Percentiles rank a stretch among this genome's conserved stretches.
These are phyloP conservation scores for Sarcoramphus papa DNA, from an alignment of 2,797 vertebrate species.

Conservation along the genomic window DNA sequence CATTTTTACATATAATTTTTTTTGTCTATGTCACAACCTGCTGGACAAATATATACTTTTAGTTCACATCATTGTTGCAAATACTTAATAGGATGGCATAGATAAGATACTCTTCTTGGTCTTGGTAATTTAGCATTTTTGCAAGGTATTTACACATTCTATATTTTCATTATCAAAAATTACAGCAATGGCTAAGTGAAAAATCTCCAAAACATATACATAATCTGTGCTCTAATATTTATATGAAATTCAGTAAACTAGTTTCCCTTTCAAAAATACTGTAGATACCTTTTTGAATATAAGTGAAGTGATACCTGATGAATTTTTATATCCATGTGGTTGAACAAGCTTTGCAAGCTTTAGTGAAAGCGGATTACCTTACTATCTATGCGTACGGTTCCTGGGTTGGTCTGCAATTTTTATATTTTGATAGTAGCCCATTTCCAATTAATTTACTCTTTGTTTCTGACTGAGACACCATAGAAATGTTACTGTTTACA, in stretches of 20 bases:
- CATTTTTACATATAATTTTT: too few relatives aligned
- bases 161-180: not conserved
- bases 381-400: rapidly evolving
- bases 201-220: not conserved
- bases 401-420: not conserved
- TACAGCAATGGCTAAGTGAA: not conserved
- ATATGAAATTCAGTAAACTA: not conserved
- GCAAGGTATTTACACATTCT: not conserved
- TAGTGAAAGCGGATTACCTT: not conserved
- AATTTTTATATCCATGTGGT: not conserved
- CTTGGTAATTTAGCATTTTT: not conserved
- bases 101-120: not conserved
- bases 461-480: not conserved
- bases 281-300: not conserved
- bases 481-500: not conserved
- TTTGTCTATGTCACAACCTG: not conserved
- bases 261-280: not conserved
- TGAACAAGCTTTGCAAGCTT: not conserved
- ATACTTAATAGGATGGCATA: not conserved
- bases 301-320: not conserved
- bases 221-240: not conserved
- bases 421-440: not conserved
- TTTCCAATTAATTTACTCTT: not conserved
- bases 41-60: not conserved
- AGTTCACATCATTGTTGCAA: not conserved